Conservation (phyloP, 2,888 invertebrate species). For the Eupithecia subumbrata region DNA sequence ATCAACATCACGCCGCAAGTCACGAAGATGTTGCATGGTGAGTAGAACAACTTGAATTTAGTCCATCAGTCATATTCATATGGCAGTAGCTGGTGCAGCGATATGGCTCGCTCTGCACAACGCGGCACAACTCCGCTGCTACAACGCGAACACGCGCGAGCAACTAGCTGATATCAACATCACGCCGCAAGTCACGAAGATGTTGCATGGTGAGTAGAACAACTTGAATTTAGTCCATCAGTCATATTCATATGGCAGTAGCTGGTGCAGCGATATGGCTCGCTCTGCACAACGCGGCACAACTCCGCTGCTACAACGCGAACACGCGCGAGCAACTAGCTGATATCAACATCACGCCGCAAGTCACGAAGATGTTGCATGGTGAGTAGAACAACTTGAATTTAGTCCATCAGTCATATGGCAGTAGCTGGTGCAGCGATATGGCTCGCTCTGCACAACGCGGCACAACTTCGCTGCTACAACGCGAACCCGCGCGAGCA, state of each 20-base stretch:
- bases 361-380: slow-evolving; percentile 97
- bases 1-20: slow-evolving; percentile 96
- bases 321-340: slow-evolving; percentile 83
- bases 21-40: slow-evolving; percentile 96
- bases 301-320: slow-evolving; percentile 94
- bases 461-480: slow-evolving; percentile 93
- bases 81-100: slow-evolving; percentile 91
- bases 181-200: slow-evolving; percentile 96
- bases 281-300: slow-evolving; percentile 94
- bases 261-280: slow-evolving; percentile 95
- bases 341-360: slow-evolving; percentile 95
- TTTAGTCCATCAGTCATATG: slow-evolving; percentile 88
- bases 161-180: slow-evolving; percentile 91
- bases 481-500: slow-evolving; percentile 88
- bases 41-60: slow-evolving; percentile 76
- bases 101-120: slow-evolving; percentile 96
- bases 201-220: slow-evolving; percentile 93
- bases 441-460: slow-evolving; percentile 96
- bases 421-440: slow-evolving; percentile 91
- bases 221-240: slow-evolving; percentile 79
- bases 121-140: slow-evolving; percentile 93
- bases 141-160: slow-evolving; percentile 89
- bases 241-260: slow-evolving; percentile 90
- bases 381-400: slow-evolving; percentile 86
- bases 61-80: slow-evolving; percentile 89